phyloP scores from a whole-genome alignment of 2,888 invertebrate genomes.

The Stenodera caucasica region DNA sequence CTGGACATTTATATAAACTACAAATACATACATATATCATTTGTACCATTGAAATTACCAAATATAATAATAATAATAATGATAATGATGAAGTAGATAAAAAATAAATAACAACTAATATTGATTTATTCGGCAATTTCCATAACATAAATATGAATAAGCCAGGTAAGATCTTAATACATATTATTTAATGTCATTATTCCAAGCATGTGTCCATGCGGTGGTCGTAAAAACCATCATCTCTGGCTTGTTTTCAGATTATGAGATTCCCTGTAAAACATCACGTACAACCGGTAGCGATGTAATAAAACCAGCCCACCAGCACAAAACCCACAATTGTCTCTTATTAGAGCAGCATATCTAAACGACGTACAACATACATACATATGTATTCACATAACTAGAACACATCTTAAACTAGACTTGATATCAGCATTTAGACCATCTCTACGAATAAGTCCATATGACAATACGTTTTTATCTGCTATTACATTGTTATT shows the following conservation, averaged over 20 bases:
- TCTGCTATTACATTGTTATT: constrained; percentile 1
- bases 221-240: constrained; percentile 26
- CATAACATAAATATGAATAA: constrained; percentile 43
- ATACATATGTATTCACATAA: constrained; percentile 32
- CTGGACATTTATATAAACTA: constrained; percentile 36
- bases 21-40: constrained; percentile 34
- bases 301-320: constrained; percentile 41
- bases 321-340: constrained; percentile 46
- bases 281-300: constrained; percentile 42
- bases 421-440: constrained; percentile 3
- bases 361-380: too few relatives aligned
- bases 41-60: constrained; percentile 35
- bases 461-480: neutral
- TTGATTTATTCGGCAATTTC: constrained; percentile 42
- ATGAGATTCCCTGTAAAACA: constrained; percentile 32
- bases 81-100: neutral
- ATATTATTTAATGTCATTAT: constrained; percentile 43
- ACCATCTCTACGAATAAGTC: neutral
- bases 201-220: constrained; percentile 30
- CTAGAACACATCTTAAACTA: constrained; percentile 39
- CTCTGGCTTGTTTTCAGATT: constrained; percentile 20
- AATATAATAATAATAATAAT: constrained; percentile 31
- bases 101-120: constrained; percentile 22
- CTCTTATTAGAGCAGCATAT: constrained; percentile 48
- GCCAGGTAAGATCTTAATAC: constrained; percentile 39